A percentile compares a stretch with the other conserved stretches of the same genome.
phyloP scores from a whole-genome alignment of 2,888 invertebrate genomes.

The Pandemis corylana region DNA sequence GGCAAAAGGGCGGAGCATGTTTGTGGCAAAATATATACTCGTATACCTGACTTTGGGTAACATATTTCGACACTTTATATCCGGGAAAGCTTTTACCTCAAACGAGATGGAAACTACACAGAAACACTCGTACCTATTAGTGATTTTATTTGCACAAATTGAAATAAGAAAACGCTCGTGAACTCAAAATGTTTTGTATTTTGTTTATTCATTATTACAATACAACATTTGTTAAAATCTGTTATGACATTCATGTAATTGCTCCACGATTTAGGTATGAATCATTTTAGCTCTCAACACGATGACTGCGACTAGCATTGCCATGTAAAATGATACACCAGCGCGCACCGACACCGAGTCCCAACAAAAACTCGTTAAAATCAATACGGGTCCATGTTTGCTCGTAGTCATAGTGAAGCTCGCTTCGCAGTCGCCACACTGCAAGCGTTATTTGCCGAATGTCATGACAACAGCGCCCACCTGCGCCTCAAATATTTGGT shows the following conservation, averaged over 20 bases:
- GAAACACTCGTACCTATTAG: slow-evolving; percentile 11
- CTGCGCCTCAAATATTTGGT: slow-evolving; percentile 62
- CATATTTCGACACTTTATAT: slow-evolving; percentile 45
- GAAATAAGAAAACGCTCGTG: slow-evolving; percentile 11
- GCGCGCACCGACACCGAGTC: slow-evolving; percentile 16
- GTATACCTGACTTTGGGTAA: slow-evolving; percentile 35
- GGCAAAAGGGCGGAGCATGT: slow-evolving; percentile 23
- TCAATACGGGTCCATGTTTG: slow-evolving; percentile 67
- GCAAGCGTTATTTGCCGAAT: slow-evolving; percentile 60
- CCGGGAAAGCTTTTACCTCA: slow-evolving; percentile 51
- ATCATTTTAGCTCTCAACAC: neutral
- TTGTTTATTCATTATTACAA: neutral
- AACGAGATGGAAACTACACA: slow-evolving; percentile 49
- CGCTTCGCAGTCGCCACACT: slow-evolving; percentile 65
- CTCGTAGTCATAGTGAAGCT: slow-evolving; percentile 73
- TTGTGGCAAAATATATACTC: slow-evolving; percentile 33
- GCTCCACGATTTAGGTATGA: neutral
- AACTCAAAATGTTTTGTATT: neutral
- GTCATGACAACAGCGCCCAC: slow-evolving; percentile 67
- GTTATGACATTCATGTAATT: neutral
- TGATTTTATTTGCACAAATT: slow-evolving; percentile 7
- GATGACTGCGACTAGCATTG: neutral
- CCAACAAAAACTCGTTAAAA: slow-evolving; percentile 60
- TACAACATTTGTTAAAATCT: neutral
- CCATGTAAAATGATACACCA: slow-evolving; percentile 7